Evolutionary conservation across 2,888 invertebrate species (phyloP), one percentile per base, ranked within the genome.

Genomic region (Himalopsyche anomala): DNA sequence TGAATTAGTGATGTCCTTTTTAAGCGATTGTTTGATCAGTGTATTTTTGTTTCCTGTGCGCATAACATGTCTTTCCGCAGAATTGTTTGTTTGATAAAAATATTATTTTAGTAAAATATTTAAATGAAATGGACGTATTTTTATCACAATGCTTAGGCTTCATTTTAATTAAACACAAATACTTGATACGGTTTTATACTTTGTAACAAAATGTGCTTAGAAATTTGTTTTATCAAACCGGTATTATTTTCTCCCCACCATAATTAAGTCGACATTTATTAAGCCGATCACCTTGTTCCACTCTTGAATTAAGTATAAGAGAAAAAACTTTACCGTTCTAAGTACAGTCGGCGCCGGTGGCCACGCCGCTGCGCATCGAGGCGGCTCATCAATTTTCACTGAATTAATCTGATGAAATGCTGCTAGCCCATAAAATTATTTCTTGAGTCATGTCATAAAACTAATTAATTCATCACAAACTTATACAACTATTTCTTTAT

Each of bases 241-340:
- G 38, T 36, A 28, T 80, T 80, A 40, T 42, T 80, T 80, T 80
- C 74, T 38, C 28, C 28, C 74, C 28, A 74, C 74, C 74, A 36
- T 15, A 74, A 62, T 62, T 62, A 62, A 62, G 28, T 8, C 62
- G 6, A 19, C 28, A 81, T 81, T 81, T 17, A 51, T 28, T 81
- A 42, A 84, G 84, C 80, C 69, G 85, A 82, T 86, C 85, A 87
- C 88, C 85, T 86, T 88, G 86, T 85, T 85, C 86, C 81, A 86
- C 86, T 84, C 81, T 74, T 83, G 83, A 81, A 84, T 69, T 84
- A 11, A 62, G 82, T 83, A 85, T 87, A 87, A 81, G 84, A 84
- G 85, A 85, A 88, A 88, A 85, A 51, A 62, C 84, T 81, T 79
- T 86, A 87, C 84, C 87, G 87, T 88, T 85, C 81, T 28, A 54